Percentiles rank a stretch among this genome's conserved stretches.
These are phyloP conservation scores for Ylistrum balloti DNA, from an alignment of 1,140 invertebrate species.

Conservation along the genomic window DNA sequence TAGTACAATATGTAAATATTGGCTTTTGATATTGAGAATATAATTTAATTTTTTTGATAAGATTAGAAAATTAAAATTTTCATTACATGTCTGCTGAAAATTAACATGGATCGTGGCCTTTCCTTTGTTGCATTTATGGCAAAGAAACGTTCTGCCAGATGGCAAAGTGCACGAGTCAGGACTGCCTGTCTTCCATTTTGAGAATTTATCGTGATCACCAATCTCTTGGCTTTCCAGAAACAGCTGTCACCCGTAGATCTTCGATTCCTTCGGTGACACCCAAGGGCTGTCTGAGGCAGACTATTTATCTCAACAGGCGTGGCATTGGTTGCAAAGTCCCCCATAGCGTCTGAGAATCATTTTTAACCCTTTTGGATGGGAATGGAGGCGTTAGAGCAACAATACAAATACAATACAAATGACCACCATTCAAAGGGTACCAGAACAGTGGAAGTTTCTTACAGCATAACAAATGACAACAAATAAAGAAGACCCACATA, in stretches of 20 bases:
- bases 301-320: slow-evolving; percentile 16
- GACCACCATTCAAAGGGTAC: neutral
- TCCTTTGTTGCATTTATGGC: slow-evolving; percentile 33
- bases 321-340: neutral
- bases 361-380: neutral
- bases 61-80: slow-evolving; percentile 28
- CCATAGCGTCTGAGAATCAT: neutral
- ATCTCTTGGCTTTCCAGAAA: neutral
- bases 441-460: neutral
- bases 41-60: neutral
- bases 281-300: neutral
- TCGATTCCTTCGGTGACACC: neutral
- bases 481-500: too few relatives aligned
- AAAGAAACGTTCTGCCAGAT: neutral
- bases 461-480: too few relatives aligned
- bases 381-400: neutral
- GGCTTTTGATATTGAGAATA: too few relatives aligned
- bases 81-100: neutral
- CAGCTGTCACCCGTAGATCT: neutral
- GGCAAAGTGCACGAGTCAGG: neutral
- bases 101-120: neutral
- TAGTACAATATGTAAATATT: too few relatives aligned
- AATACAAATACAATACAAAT: neutral
- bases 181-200: slow-evolving; percentile 24
- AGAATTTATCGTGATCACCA: slow-evolving; percentile 18